These are phyloP conservation scores for Setophaga coronata DNA, from an alignment of 2,113 vertebrate genomes.

Conservation along the genomic window DNA sequence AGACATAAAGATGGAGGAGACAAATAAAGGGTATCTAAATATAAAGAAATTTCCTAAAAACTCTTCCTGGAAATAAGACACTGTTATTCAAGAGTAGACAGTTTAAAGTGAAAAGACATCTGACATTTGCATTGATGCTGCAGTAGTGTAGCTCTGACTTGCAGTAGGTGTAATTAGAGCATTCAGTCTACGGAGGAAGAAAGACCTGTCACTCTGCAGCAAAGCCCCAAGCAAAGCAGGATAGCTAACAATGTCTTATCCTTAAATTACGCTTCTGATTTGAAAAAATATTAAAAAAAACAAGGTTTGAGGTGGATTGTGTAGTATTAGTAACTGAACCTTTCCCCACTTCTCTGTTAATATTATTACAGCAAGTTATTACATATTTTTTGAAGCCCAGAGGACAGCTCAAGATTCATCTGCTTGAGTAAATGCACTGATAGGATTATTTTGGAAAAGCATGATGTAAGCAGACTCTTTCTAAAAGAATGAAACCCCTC, in stretches of 20 bases:
- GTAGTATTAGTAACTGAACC: constrained; percentile 1
- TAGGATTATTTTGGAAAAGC: background rate
- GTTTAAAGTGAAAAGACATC: constrained; percentile 72
- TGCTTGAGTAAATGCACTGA: background rate
- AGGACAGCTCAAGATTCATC: constrained; percentile 3
- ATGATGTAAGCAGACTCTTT: background rate
- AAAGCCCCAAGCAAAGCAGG: constrained; percentile 77
- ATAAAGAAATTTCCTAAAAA: constrained; percentile 69
- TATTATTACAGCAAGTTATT: constrained; percentile 24
- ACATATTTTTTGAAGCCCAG: constrained; percentile 18
- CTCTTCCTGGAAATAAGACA: constrained; percentile 73
- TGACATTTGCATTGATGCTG: constrained; percentile 82
- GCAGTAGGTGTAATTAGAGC: constrained; percentile 82
- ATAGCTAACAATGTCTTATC: constrained; percentile 27
- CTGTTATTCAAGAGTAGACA: constrained; percentile 61
- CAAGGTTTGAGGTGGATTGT: background rate
- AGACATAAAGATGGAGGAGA: constrained; percentile 55
- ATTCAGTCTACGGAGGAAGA: constrained; percentile 55
- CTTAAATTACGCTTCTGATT: constrained; percentile 1
- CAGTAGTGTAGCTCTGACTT: constrained; percentile 67
- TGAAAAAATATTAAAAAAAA: background rate
- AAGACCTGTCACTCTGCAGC: constrained; percentile 82
- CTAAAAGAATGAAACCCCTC: background rate
- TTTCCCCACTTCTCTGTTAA: background rate
- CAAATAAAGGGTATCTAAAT: constrained; percentile 67